Evolutionary conservation across 1,140 invertebrate genomes (phyloP).

Genomic region (Scylla paramamosain): DNA sequence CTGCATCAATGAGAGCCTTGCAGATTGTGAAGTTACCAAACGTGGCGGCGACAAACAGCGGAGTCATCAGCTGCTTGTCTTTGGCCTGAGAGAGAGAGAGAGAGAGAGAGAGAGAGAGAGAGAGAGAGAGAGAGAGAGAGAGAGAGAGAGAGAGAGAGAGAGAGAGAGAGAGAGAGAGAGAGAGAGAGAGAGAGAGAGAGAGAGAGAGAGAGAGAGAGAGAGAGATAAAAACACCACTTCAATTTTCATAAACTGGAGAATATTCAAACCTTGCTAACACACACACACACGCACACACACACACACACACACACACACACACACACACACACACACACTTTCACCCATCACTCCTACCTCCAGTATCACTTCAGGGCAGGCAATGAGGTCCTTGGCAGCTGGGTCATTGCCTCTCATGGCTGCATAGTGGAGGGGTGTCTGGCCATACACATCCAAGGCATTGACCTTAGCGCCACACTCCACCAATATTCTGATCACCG

Average conservation of each 20-base stretch:
- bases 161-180: slow-evolving; percentile 41
- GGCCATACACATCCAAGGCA: slow-evolving; percentile 80
- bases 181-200: slow-evolving; percentile 26
- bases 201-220: slow-evolving; percentile 35
- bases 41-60: slow-evolving; percentile 81
- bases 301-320: too few relatives aligned
- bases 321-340: too few relatives aligned
- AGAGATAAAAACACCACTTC: too few relatives aligned
- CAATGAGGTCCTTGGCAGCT: slow-evolving; percentile 80
- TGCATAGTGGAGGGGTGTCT: slow-evolving; percentile 82
- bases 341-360: slow-evolving; percentile 77
- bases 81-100: slow-evolving; percentile 78
- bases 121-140: slow-evolving; percentile 48
- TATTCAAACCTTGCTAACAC: not conserved
- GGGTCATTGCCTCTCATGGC: slow-evolving; percentile 82
- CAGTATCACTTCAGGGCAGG: slow-evolving; percentile 78
- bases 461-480: slow-evolving; percentile 81
- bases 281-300: not conserved
- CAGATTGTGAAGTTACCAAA: slow-evolving; percentile 80
- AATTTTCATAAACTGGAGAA: too few relatives aligned
- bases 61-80: slow-evolving; percentile 81
- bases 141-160: slow-evolving; percentile 13
- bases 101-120: slow-evolving; percentile 25
- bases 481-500: slow-evolving; percentile 80
- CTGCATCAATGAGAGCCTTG: slow-evolving; percentile 79